Conservation (phyloP, 1,140 invertebrate genomes). For the Drosophila dunni region DNA sequence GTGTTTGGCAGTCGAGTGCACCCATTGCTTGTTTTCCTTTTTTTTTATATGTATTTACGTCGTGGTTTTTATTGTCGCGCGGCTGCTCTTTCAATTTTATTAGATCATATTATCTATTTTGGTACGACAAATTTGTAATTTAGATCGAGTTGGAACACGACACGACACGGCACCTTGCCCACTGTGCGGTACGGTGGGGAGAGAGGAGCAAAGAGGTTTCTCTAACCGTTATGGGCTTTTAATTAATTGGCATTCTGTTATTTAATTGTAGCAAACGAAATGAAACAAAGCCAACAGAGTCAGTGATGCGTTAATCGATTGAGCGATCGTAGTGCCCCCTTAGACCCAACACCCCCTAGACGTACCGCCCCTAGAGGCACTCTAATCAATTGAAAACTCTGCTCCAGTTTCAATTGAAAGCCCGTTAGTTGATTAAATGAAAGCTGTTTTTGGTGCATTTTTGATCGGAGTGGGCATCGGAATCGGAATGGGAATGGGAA, state of each 20-base stretch:
- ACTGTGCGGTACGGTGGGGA: neutral
- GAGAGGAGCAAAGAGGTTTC: slow-evolving; percentile 10
- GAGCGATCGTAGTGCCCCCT: neutral
- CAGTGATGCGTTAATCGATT: slow-evolving; percentile 53
- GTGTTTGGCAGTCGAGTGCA: too few relatives aligned
- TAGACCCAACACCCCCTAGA: too few relatives aligned
- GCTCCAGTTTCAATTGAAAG: slow-evolving; percentile 40
- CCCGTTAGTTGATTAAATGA: slow-evolving; percentile 29
- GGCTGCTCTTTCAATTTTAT: slow-evolving; percentile 78
- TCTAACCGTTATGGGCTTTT: slow-evolving; percentile 72
- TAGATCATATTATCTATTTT: slow-evolving; percentile 82
- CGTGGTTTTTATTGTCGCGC: slow-evolving; percentile 68
- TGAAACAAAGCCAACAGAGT: slow-evolving; percentile 32
- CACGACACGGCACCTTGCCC: slow-evolving; percentile 28
- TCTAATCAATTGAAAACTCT: slow-evolving; percentile 6
- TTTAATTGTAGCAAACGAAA: slow-evolving; percentile 70
- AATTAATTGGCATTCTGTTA: slow-evolving; percentile 79
- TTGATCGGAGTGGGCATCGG: too few relatives aligned
- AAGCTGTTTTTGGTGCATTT: neutral
- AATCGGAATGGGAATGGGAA: too few relatives aligned
- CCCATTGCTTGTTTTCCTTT: neutral
- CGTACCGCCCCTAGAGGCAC: neutral
- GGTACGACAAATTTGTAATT: slow-evolving; percentile 78
- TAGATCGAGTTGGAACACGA: slow-evolving; percentile 48
- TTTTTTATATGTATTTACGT: slow-evolving; percentile 40